Percentiles rank a stretch among this genome's conserved stretches.
phyloP scores from a whole-genome alignment of 2,797 vertebrate species.

The Borostomias antarcticus region DNA sequence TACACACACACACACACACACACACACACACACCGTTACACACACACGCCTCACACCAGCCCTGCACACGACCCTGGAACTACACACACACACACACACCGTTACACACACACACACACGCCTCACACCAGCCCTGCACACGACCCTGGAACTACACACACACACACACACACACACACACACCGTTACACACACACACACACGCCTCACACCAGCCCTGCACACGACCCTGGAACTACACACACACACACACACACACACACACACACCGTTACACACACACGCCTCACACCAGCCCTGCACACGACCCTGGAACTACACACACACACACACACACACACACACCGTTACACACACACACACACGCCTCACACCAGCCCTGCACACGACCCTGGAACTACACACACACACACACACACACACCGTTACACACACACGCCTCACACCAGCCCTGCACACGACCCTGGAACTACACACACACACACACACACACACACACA shows the following conservation, averaged over 20 bases:
- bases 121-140: slow-evolving; percentile 88
- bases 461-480: slow-evolving; percentile 1
- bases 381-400: slow-evolving; percentile 82
- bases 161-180: slow-evolving; percentile 15
- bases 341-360: too few relatives aligned
- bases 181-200: slow-evolving; percentile 20
- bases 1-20: slow-evolving; percentile 10
- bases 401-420: slow-evolving; percentile 15
- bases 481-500: slow-evolving; percentile 4
- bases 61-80: too few relatives aligned
- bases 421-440: slow-evolving; percentile 19
- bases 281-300: neutral
- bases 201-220: too few relatives aligned
- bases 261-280: neutral
- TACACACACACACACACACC: neutral
- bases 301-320: too few relatives aligned
- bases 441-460: too few relatives aligned
- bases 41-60: slow-evolving; percentile 20
- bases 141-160: slow-evolving; percentile 78
- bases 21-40: slow-evolving; percentile 18
- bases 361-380: slow-evolving; percentile 87
- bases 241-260: slow-evolving; percentile 7
- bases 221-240: too few relatives aligned
- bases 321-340: slow-evolving; percentile 13
- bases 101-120: neutral